Base-by-base conservation (phyloP, 2,888 invertebrate species). In the Tetragonula carbonaria region DNA sequence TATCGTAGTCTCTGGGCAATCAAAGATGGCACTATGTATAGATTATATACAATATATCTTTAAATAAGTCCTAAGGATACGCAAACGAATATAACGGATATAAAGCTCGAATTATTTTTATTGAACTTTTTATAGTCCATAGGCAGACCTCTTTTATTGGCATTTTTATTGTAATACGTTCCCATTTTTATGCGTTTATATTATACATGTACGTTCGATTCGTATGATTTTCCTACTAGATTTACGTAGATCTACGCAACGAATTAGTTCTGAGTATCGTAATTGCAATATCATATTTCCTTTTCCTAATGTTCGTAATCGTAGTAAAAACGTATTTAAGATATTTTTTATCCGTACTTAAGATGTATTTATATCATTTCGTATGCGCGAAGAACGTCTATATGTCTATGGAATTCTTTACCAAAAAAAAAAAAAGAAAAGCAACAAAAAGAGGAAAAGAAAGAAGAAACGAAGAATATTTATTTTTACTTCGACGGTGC, bases 11-110 rank as follows among this genome's bases (percentile, higher is more conserved):
- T 84, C 82, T 84, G 85, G 90, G 90, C 90, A 90, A 90, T 90
- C 90, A 90, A 90, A 87, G 84, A 90, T 78, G 90, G 86, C 86
- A 91, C 88, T 90, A 90, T 88, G 85, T 88, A 86, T 89, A 90
- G 80, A 84, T 82, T 89, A 83, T 86, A 79, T 84, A 82, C 63
- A 53, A 86, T 78, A 66, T 88, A 87, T 85, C 84, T 89, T 81
- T 87, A 80, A 87, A 73, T 82, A 86, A 86, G 80, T 88, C 78
- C 78, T 87, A 87, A 87, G 80, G 45, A 74, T 65, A 80, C 67
- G 80, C 57, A 85, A 74, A 82, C 82, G 73, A 65, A 55, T 59
- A 59, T 59, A n/a, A 59, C 51, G 51, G 51, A 51, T 73, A 70
- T 78, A 88, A 86, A 76, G 70, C 85, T 74, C 74, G 78, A 72